phyloP scores from a whole-genome alignment of 2,888 invertebrate species.

The Catocala fraxini region DNA sequence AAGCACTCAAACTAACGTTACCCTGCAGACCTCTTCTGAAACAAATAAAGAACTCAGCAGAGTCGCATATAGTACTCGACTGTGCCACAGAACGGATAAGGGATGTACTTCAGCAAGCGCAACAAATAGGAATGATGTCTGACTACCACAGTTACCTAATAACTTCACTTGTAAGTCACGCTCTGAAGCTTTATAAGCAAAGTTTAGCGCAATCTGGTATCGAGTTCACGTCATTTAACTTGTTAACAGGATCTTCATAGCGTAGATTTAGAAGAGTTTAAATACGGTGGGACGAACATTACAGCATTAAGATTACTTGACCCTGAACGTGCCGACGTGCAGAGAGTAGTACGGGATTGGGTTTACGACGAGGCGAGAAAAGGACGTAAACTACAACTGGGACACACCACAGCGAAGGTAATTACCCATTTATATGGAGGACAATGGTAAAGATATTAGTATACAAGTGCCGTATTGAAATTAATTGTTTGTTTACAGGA shows the following conservation, averaged over 20 bases:
- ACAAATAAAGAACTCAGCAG: conserved; percentile 96
- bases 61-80: conserved; percentile 96
- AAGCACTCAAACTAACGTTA: conserved; percentile 28
- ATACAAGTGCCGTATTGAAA: conserved; percentile 25
- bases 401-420: conserved; percentile 88
- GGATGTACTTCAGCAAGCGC: conserved; percentile 96
- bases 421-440: conserved; percentile 38
- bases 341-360: conserved; percentile 93
- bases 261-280: conserved; percentile 97
- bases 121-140: conserved; percentile 99
- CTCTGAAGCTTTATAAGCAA: conserved; percentile 5
- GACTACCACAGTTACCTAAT: conserved; percentile 98
- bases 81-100: conserved; percentile 95
- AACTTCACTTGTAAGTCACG: conserved; percentile 92
- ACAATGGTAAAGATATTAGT: conserved; percentile 30
- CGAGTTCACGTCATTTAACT: conserved; percentile 20
- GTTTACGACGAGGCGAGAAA: conserved; percentile 91
- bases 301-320: conserved; percentile 97
- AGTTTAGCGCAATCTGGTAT: neutral
- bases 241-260: conserved; percentile 94
- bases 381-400: conserved; percentile 88
- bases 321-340: conserved; percentile 93
- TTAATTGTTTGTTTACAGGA: conserved; percentile 82
- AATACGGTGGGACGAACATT: conserved; percentile 98
- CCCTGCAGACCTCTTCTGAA: conserved; percentile 93